Evolutionary conservation across 1,140 invertebrate genomes (phyloP), one percentile per base, ranked within the genome.

Genomic region (Cydia amplana): DNA sequence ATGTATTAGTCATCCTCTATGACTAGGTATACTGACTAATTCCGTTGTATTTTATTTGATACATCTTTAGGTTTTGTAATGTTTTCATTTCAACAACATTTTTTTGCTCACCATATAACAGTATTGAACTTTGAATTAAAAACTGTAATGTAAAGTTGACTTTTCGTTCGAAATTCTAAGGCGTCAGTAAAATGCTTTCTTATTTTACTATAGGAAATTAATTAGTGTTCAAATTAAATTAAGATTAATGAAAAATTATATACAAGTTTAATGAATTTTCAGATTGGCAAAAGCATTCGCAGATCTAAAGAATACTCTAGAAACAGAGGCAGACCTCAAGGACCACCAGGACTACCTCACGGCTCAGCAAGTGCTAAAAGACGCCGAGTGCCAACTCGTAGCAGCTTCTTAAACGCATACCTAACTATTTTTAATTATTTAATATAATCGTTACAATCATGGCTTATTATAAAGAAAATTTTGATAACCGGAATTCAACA

Each of bases 301-400:
- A 77, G 96, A 98, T 75, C 93, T 98, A 16, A 95, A 97, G 89
- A 94, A 93, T 64, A 95, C 96, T 73, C 84, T 98, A 46, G 95
- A 96, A 76, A 94, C 94, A 7, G 97, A 97, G 86, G 91, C 94
- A 85, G 96, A 97, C 84, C 93, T 98, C 4, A 95, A 95, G 86
- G 96, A 97, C 82, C 90, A 94, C 9, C 96, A 96, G 85, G 95
- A 95, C 64, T 98, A 96, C 78, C 86, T 93, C 20, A 93, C 95
- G 64, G 97, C 97, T 0, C 83, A 95, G 63, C 94, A 95, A 88
- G 91, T 96, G 16, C 85, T 98, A 9, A 94, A 95, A 81, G 96
- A 97, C 75, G 96, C 96, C 0, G 94, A 95, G 84, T 70, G 84
- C n/a, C 95, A 96, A 65, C 83, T 97, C 32, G 77, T 80, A 16